These are phyloP conservation scores for Myocastor coypus DNA, from an alignment of 2,113 vertebrate species.

Conservation along the genomic window DNA sequence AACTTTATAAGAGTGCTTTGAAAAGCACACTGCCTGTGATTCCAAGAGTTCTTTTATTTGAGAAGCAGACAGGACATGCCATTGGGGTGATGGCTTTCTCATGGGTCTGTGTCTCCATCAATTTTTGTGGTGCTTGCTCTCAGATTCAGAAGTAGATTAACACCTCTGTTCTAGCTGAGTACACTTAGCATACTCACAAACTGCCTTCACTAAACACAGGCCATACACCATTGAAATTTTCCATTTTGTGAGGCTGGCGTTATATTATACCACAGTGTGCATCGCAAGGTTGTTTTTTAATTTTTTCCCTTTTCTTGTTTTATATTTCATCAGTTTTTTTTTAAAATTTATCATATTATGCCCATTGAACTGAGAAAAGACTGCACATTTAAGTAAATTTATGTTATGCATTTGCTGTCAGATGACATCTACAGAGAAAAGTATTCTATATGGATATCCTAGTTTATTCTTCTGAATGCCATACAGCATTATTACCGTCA, in stretches of 20 bases:
- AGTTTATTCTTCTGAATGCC: conserved; percentile 34
- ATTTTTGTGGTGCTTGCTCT: conserved; percentile 23
- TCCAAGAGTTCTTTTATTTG: background rate
- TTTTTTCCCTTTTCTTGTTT: conserved; percentile 15
- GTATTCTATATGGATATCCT: background rate
- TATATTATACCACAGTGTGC: background rate
- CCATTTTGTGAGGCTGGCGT: conserved; percentile 19
- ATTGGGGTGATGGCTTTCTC: conserved; percentile 26
- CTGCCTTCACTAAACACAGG: background rate
- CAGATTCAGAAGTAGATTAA: conserved; percentile 37
- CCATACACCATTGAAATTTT: background rate
- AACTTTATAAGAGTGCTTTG: background rate
- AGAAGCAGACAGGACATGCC: conserved; percentile 24
- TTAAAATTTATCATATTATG: conserved; percentile 8
- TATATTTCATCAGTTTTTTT: conserved; percentile 5
- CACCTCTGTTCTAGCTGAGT: conserved; percentile 22
- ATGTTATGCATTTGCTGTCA: background rate
- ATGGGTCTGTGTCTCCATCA: conserved; percentile 31
- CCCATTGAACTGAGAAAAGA: background rate
- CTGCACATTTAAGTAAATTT: conserved; percentile 21
- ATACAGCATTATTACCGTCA: background rate
- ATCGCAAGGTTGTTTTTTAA: background rate
- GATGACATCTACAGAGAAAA: background rate
- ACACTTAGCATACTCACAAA: background rate
- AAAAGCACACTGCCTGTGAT: background rate